Evolutionary conservation across 1,140 invertebrate species (phyloP), one percentile per base, ranked within the genome.

Genomic region (Formica selysi): DNA sequence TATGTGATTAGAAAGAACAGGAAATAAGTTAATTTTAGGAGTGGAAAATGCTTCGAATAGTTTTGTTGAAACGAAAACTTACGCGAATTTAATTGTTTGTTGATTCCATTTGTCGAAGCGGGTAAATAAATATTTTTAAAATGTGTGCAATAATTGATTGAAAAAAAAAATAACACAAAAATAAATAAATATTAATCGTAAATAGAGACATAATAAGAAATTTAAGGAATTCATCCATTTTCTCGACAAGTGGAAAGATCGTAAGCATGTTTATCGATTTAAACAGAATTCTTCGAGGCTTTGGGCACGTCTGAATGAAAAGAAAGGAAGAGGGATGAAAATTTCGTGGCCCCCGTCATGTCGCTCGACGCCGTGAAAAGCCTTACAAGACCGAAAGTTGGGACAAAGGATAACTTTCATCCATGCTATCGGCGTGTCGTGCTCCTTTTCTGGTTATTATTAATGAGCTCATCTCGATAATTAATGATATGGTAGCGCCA

Each of bases 401-500:
- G 65, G 88, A 92, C 89, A 92, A 93, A 92, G 90, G 80, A 51
- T 80, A 81, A 88, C 86, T 85, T 89, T 76, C 83, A 57, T 79
- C 65, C 73, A 76, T 51, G 51, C 73, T 84, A 86, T 71, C 86
- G 79, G 78, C 68, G 62, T 76, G 48, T 64, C 78, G 51, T 57
- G 54, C 86, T 87, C 86, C 86, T 90, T 87, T 89, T 87, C 84
- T 70, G 73, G 57, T 48, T 70, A 76, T 92, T 92, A 93, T 92
- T 92, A 92, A 92, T 90, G 87, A 91, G 87, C 87, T 85, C 87
- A 86, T 90, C 70, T 74, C 73, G 91, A 90, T 90, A 91, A 92
- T 92, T 92, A 92, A 91, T 91, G 89, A 85, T 78, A 68, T 67
- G 74, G 36, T 61, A 71, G 87, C 38, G 51, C 57, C 81, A 61